Base-by-base conservation (phyloP, 2,888 invertebrate genomes). In the Cosmia pyralina region DNA sequence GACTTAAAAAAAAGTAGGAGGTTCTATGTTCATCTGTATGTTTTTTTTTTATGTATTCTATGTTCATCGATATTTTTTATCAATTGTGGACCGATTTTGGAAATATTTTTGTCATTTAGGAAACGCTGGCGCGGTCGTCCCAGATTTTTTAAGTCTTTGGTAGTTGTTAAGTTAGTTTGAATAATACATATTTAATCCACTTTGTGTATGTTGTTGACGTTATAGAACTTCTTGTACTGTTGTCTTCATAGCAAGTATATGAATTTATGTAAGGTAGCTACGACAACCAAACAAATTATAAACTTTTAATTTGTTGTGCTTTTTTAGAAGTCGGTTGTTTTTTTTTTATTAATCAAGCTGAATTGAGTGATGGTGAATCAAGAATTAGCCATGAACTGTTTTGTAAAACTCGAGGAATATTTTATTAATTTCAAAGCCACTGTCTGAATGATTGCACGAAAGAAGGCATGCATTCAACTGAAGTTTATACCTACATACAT, bases 391-490 rank as follows among this genome's bases (percentile, higher is more conserved):
- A 15, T 17, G 50, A 69, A 44, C 11, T n/a, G 19, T 65, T 41
- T 41, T 50, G 11, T 44, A 28, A 52, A 52, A 38, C 17, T 7
- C 0, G 2, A 19, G 8, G 3, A 41, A 48, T 13, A 53, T 46
- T 48, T 19, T 41, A 53, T 53, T 48, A 0, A 62, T 58, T 65
- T 38, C 52, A 58, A 52, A 22, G 19, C 28, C 19, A 52, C 6
- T 62, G 6, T 50, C 4, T 28, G 28, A 59, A 13, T 28, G 38
- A 41, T 68, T 53, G 15, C 28, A 75, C 46, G 34, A 68, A 53
- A 75, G 4, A 50, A 15, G 15, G 41, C 17, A 15, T 63, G 63
- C 65, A 63, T 60, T 59, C n/a, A 59, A 44, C 34, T 55, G 17
- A 48, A 58, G 10, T 53, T 44, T 44, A 22, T 48, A 60, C 52